phyloP scores from a whole-genome alignment of 2,797 vertebrate species.

The Momotus momota region DNA sequence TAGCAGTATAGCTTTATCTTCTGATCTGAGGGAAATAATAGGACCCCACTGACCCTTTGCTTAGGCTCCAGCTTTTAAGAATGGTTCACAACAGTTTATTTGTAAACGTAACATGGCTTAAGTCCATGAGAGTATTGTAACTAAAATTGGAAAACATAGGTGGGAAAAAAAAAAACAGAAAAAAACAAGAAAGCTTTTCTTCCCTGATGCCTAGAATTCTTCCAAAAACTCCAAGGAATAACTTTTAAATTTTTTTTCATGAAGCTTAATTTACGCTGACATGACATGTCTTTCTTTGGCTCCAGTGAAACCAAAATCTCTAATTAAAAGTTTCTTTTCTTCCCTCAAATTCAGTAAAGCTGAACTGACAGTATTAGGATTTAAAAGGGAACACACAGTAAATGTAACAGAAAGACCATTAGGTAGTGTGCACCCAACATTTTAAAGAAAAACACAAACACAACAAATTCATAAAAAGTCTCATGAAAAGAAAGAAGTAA shows the following conservation, averaged over 20 bases:
- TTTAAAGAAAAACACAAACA: background rate
- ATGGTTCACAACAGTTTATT: background rate
- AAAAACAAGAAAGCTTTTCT: background rate
- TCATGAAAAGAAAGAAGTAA: background rate
- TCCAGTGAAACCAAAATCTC: background rate
- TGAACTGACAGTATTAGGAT: slow-evolving; percentile 3
- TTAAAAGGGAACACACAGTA: background rate
- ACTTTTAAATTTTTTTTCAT: background rate
- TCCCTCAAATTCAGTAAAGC: background rate
- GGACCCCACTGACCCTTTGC: background rate
- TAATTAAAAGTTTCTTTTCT: slow-evolving; percentile 15
- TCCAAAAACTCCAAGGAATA: background rate
- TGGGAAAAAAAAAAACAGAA: background rate
- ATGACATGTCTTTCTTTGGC: background rate
- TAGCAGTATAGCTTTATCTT: background rate
- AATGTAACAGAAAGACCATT: background rate
- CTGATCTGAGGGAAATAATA: background rate
- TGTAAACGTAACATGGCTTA: background rate
- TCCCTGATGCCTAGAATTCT: background rate
- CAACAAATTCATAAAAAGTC: background rate
- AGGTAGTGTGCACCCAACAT: background rate
- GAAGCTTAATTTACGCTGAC: slow-evolving; percentile 1
- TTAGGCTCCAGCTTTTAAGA: background rate
- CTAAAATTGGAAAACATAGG: background rate
- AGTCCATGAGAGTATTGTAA: background rate